Conservation (phyloP, 2,888 invertebrate species). For the Mimas tiliae region DNA sequence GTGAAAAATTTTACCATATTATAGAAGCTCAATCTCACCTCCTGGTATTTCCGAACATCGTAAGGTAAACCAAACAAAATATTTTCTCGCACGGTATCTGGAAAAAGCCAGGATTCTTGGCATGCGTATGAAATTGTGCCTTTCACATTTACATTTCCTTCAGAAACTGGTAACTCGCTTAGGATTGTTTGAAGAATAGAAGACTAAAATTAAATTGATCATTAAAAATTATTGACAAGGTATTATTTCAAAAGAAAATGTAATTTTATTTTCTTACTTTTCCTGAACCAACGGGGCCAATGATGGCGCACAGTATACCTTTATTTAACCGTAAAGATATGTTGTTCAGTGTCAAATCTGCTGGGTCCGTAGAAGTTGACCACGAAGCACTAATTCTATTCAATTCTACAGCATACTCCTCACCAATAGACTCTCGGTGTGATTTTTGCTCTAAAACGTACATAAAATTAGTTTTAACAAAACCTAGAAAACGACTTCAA, state of each 20-base stretch:
- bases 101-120: slow-evolving; percentile 94
- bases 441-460: slow-evolving; percentile 30
- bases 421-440: slow-evolving; percentile 33
- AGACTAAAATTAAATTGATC: slow-evolving; percentile 67
- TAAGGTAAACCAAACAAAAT: slow-evolving; percentile 91
- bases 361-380: slow-evolving; percentile 54
- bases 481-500: neutral
- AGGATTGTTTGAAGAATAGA: slow-evolving; percentile 88
- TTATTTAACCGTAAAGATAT: slow-evolving; percentile 84
- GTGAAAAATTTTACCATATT: slow-evolving; percentile 25
- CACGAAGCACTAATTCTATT: slow-evolving; percentile 67
- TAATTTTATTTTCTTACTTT: slow-evolving; percentile 73
- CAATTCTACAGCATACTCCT: slow-evolving; percentile 62
- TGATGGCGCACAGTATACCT: slow-evolving; percentile 89
- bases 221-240: slow-evolving; percentile 25
- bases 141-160: slow-evolving; percentile 85
- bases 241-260: neutral
- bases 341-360: slow-evolving; percentile 78
- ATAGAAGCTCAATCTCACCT: slow-evolving; percentile 56
- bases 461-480: neutral
- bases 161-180: slow-evolving; percentile 86
- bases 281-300: slow-evolving; percentile 95
- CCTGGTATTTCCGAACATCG: slow-evolving; percentile 86
- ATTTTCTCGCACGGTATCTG: slow-evolving; percentile 91
- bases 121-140: slow-evolving; percentile 90